Conservation (phyloP, 92 coral and sea anemone genomes). For the Chrysogorgia sp. region DNA sequence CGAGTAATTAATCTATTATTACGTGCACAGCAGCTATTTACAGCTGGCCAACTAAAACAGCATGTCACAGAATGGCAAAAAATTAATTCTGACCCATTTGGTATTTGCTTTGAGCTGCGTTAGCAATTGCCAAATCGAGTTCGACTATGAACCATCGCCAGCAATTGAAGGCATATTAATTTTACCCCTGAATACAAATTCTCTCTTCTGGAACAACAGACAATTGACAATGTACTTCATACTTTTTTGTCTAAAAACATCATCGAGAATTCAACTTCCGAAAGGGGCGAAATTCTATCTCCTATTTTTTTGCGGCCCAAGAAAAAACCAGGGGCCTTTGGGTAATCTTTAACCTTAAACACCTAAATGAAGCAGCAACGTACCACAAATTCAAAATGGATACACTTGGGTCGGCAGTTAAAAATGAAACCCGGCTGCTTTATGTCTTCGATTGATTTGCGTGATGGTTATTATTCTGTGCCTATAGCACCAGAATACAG, state of each 20-base stretch:
- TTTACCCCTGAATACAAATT: conserved; percentile 7
- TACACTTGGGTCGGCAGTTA: conserved; percentile 59
- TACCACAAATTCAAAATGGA: conserved; percentile 67
- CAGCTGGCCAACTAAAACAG: conserved; percentile 53
- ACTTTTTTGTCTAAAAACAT: conserved; percentile 49
- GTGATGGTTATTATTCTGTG: conserved; percentile 55
- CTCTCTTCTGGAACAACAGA: conserved; percentile 43
- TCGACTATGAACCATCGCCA: conserved; percentile 38
- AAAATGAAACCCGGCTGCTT: conserved; percentile 59
- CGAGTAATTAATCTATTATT: conserved; percentile 22
- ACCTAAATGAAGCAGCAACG: conserved; percentile 55
- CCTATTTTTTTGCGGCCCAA: conserved; percentile 64
- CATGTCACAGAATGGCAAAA: conserved; percentile 37
- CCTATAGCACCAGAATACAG: conserved; percentile 44
- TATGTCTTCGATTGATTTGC: conserved; percentile 52
- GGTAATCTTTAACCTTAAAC: conserved; percentile 63
- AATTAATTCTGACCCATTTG: conserved; percentile 60
- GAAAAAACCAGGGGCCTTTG: conserved; percentile 60
- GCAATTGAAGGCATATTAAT: not conserved
- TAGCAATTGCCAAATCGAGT: conserved; percentile 48
- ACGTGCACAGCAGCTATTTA: conserved; percentile 41
- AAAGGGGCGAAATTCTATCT: conserved; percentile 24
- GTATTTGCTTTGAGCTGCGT: conserved; percentile 47
- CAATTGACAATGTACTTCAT: conserved; percentile 50
- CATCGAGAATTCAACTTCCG: conserved; percentile 30